A percentile compares a stretch with the other conserved stretches of the same genome.
Conservation (phyloP, 2,113 vertebrate genomes). For the Brachyhypopomus occidentalis region DNA sequence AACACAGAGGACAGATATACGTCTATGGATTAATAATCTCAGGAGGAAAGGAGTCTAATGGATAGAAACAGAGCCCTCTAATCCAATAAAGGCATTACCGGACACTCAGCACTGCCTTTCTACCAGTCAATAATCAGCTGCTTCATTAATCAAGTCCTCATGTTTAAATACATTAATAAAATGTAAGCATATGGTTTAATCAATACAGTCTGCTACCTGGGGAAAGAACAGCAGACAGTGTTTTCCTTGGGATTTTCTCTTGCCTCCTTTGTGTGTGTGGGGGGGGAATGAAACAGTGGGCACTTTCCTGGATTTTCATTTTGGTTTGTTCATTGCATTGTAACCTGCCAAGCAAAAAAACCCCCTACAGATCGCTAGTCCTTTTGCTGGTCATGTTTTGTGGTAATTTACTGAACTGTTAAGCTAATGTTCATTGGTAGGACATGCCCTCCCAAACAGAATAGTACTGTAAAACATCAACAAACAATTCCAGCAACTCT, state of each 20-base stretch:
- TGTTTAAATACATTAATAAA: conserved; percentile 64
- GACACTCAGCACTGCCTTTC: conserved; percentile 55
- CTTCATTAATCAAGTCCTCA: conserved; percentile 53
- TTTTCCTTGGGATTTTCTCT: conserved; percentile 1
- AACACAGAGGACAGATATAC: conserved; percentile 54
- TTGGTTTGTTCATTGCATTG: not conserved
- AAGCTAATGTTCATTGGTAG: not conserved
- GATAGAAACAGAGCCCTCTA: conserved; percentile 49
- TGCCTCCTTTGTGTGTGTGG: not conserved
- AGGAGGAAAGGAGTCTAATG: conserved; percentile 62
- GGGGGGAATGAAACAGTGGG: not conserved
- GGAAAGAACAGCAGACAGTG: conserved; percentile 22
- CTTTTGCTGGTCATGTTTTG: too few species aligned
- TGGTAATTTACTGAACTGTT: not conserved
- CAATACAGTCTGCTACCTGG: conserved; percentile 54
- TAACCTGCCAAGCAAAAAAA: not conserved
- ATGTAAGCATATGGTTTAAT: conserved; percentile 57
- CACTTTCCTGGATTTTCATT: conserved; percentile 6
- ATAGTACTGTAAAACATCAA: too few species aligned
- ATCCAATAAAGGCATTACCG: conserved; percentile 58
- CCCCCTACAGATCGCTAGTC: too few species aligned
- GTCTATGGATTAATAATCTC: conserved; percentile 60
- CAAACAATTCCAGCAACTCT: too few species aligned
- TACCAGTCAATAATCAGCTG: conserved; percentile 52
- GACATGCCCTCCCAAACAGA: too few species aligned